Evolutionary conservation across 2,888 invertebrate species (phyloP), one percentile per base, ranked within the genome.

Genomic region (Agrilus cyanescens): DNA sequence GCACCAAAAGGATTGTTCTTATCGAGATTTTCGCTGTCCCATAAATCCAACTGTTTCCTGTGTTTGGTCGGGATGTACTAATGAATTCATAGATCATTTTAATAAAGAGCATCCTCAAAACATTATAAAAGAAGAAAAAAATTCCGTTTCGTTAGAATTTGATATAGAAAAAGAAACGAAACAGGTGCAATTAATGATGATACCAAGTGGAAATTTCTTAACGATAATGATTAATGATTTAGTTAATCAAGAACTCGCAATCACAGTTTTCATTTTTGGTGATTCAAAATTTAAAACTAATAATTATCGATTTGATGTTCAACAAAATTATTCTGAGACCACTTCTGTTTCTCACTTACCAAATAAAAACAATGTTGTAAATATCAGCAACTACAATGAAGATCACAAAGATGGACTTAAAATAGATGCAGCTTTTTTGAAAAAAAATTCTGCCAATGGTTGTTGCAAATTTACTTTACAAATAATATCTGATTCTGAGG

Each of bases 51-150:
- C 50, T 35, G 44, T 47, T 15, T 49, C 45, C n/a, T 60, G 59
- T 34, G 41, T 46, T 7, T 58, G 56, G 57, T 47, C 53, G 35
- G 60, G 59, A 4, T 53, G 50, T 16, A 48, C 53, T 2, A 47
- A 42, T 2, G 53, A 57, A 41, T 53, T 61, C 42, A 48, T 55
- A 12, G 49, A 50, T 18, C 62, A 63, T 48, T 58, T 60, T 37
- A 51, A 53, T 40, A 50, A 54, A 31, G 44, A 43, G 12, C 62
- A 63, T 47, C 53, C 54, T 3, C 54, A 57, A 25, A 53, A 56
- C 40, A 51, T 59, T 4, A 50, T 60, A n/a, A 53, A 54, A 40
- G 55, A 46, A 4, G 45, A 55, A 46, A 54, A 55, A 32, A 53
- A 56, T 32, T 53, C 50, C 14, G 57, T 61, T 43, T 53, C 42